These are phyloP conservation scores for Cyclargus thomasi DNA, from an alignment of 1,140 invertebrate species.

Conservation along the genomic window DNA sequence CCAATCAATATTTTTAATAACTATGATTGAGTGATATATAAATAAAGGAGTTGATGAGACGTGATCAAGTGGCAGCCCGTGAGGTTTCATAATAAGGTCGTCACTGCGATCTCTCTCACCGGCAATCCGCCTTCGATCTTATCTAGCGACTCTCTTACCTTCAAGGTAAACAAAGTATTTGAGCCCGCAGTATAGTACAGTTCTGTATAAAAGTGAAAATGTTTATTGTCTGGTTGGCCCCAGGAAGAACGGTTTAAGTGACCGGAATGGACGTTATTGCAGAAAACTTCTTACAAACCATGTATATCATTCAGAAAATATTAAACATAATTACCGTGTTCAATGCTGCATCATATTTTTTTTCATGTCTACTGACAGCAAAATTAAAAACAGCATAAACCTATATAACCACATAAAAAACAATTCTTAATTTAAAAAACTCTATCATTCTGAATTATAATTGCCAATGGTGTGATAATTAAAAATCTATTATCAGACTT, in stretches of 20 bases:
- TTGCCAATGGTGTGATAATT: constrained; percentile 34
- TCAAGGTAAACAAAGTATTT: constrained; percentile 16
- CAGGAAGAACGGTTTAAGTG: no score
- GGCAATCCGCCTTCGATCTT: constrained; percentile 25
- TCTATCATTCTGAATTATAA: constrained; percentile 16
- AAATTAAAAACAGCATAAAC: no score
- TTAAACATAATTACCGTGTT: no score
- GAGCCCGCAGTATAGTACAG: no score
- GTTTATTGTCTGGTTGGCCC: no score
- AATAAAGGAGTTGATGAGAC: constrained; percentile 19
- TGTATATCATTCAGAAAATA: no score
- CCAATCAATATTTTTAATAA: background rate
- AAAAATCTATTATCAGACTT: constrained; percentile 51
- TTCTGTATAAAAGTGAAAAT: no score
- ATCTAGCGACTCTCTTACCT: constrained; percentile 22
- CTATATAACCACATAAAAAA: background rate
- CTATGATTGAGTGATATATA: background rate
- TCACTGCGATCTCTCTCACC: constrained; percentile 17
- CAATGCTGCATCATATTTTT: no score
- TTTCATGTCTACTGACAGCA: no score
- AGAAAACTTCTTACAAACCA: no score
- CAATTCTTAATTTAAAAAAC: background rate
- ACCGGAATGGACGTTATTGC: no score
- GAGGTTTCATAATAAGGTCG: constrained; percentile 53
- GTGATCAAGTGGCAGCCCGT: constrained; percentile 55